Percentiles rank a stretch among this genome's conserved stretches.
These are phyloP conservation scores for Drosophila robusta DNA, from an alignment of 2,888 invertebrate species.

Conservation along the genomic window DNA sequence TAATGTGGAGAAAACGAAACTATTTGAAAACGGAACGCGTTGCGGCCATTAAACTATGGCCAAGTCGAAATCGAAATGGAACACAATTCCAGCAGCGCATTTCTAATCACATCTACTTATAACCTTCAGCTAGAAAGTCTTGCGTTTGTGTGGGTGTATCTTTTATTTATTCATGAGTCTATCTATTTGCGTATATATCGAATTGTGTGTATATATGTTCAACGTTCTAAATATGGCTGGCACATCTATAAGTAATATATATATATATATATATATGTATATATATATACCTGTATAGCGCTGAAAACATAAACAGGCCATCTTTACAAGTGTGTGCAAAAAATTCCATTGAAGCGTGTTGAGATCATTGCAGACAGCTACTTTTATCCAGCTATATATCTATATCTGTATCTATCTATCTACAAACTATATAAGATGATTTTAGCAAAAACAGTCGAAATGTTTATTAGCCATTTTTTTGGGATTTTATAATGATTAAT, in stretches of 20 bases:
- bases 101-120: constrained; percentile 43
- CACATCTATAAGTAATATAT: constrained; percentile 23
- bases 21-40: constrained; percentile 11
- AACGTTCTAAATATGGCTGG: constrained; percentile 54
- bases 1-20: constrained; percentile 40
- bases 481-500: constrained; percentile 14
- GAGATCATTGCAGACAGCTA: constrained; percentile 62
- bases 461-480: neutral
- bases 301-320: constrained; percentile 57
- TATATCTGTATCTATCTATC: constrained; percentile 6
- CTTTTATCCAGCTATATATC: constrained; percentile 18
- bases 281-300: constrained; percentile 19
- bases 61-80: constrained; percentile 23
- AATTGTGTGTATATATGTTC: constrained; percentile 8
- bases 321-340: constrained; percentile 50
- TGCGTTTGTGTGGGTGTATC: constrained; percentile 59
- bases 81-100: constrained; percentile 40
- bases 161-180: constrained; percentile 56
- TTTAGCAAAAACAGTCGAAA: constrained; percentile 5
- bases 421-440: constrained; percentile 15
- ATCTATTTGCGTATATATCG: constrained; percentile 17
- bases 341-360: constrained; percentile 65
- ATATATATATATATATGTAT: constrained; percentile 17
- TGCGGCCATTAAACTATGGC: constrained; percentile 16
- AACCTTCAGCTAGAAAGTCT: constrained; percentile 56